Evolutionary conservation across 2,113 vertebrate genomes (phyloP).

Genomic region (Bettongia penicillata): DNA sequence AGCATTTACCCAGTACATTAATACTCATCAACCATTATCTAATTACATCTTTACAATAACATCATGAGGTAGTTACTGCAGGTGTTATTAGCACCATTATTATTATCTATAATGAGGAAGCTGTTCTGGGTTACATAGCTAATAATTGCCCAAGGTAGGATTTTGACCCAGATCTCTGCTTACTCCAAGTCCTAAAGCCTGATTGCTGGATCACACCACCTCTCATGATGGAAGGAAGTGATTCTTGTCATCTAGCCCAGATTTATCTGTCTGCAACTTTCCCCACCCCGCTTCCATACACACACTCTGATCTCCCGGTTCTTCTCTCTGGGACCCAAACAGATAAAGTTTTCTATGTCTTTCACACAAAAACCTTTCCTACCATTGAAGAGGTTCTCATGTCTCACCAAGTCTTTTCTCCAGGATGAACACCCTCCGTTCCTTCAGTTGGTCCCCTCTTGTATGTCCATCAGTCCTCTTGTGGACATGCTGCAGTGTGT

Average conservation of each 20-base stretch:
- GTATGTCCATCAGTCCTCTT: neutral
- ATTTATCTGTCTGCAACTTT: neutral
- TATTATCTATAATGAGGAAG: neutral
- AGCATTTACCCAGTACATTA: neutral
- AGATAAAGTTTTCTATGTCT: neutral
- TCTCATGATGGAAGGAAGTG: neutral
- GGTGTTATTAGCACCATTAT: no score
- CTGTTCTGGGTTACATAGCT: neutral
- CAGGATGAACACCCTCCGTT: neutral
- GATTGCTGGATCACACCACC: neutral
- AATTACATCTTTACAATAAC: neutral
- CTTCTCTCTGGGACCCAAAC: neutral
- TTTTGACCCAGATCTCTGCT: neutral
- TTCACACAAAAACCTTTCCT: neutral
- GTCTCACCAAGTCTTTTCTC: neutral
- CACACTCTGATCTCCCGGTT: neutral
- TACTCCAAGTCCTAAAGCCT: neutral
- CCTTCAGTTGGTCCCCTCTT: neutral
- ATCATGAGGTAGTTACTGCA: neutral
- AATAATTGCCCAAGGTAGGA: neutral
- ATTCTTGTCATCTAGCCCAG: neutral
- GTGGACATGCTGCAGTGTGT: neutral
- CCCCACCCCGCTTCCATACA: neutral
- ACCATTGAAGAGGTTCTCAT: neutral
- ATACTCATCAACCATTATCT: neutral